phyloP scores from a whole-genome alignment of 2,888 invertebrate species.

The Griposia aprilina region DNA sequence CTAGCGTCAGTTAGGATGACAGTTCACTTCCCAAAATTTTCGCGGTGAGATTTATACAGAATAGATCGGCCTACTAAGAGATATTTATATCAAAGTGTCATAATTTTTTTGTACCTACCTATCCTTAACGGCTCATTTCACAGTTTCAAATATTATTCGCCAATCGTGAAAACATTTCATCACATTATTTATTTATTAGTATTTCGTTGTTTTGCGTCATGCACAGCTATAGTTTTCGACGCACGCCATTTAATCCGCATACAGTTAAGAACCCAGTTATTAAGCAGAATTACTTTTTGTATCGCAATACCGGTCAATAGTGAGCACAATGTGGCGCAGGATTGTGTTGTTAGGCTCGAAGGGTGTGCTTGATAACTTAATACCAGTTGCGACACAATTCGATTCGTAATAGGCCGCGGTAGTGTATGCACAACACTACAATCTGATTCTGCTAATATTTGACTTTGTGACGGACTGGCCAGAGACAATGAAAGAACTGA shows the following conservation, averaged over 20 bases:
- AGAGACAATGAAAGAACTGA: constrained; percentile 10
- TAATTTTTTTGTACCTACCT: not conserved
- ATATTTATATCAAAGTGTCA: not conserved
- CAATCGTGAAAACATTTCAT: constrained; percentile 36
- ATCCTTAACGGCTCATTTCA: not conserved
- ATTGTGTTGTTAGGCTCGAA: constrained; percentile 39
- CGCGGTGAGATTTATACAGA: no score
- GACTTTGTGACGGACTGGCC: constrained; percentile 7
- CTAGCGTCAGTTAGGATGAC: not conserved
- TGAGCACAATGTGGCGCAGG: constrained; percentile 42
- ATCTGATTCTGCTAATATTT: constrained; percentile 50
- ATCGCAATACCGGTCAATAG: constrained; percentile 50
- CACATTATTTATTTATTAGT: constrained; percentile 27
- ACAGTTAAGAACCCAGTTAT: constrained; percentile 47
- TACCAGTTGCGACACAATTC: constrained; percentile 40
- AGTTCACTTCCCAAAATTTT: not conserved
- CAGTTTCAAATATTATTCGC: constrained; percentile 28
- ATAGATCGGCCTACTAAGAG: not conserved
- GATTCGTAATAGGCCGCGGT: constrained; percentile 52
- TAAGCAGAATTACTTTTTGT: constrained; percentile 52
- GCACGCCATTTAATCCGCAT: constrained; percentile 59
- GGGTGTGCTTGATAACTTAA: constrained; percentile 38
- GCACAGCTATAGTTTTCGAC: constrained; percentile 56
- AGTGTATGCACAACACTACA: constrained; percentile 26
- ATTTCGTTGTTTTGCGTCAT: constrained; percentile 56